Conservation (phyloP, 92 coral and sea anemone genomes). For the Micromussa lordhowensis region DNA sequence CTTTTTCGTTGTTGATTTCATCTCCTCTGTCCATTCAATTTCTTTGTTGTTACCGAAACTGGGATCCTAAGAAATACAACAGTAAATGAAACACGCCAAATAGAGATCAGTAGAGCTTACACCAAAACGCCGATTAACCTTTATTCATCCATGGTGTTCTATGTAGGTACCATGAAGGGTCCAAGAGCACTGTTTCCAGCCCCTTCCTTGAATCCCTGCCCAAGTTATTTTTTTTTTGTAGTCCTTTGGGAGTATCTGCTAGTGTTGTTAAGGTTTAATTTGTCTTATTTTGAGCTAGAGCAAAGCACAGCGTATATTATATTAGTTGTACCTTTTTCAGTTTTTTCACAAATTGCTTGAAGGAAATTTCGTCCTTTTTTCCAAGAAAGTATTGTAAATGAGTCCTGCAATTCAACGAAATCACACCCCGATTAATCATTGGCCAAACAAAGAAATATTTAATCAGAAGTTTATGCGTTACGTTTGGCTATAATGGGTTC, state of each 20-base stretch:
- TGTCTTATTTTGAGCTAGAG: no score
- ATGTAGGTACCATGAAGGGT: no score
- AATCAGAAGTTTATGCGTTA: no score
- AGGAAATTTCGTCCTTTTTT: constrained; percentile 29
- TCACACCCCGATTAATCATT: background rate
- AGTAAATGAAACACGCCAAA: background rate
- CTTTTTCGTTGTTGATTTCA: constrained; percentile 23
- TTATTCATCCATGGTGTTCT: no score
- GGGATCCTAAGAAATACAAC: constrained; percentile 18
- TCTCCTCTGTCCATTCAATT: constrained; percentile 21
- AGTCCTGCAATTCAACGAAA: constrained; percentile 1
- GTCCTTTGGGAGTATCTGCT: no score
- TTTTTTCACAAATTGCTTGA: constrained; percentile 24
- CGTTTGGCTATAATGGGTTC: no score
- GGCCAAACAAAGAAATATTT: no score
- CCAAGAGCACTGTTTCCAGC: no score
- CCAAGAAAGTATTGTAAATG: constrained; percentile 12
- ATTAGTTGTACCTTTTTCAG: constrained; percentile 17
- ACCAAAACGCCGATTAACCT: no score
- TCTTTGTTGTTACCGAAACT: background rate
- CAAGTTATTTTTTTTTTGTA: background rate
- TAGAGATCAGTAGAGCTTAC: no score
- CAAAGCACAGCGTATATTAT: background rate
- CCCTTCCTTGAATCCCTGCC: background rate
- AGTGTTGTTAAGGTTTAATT: background rate